A percentile compares a stretch with the other conserved stretches of the same genome.
phyloP scores from a whole-genome alignment of 2,113 vertebrate genomes.

The Phyllopteryx taeniolatus region DNA sequence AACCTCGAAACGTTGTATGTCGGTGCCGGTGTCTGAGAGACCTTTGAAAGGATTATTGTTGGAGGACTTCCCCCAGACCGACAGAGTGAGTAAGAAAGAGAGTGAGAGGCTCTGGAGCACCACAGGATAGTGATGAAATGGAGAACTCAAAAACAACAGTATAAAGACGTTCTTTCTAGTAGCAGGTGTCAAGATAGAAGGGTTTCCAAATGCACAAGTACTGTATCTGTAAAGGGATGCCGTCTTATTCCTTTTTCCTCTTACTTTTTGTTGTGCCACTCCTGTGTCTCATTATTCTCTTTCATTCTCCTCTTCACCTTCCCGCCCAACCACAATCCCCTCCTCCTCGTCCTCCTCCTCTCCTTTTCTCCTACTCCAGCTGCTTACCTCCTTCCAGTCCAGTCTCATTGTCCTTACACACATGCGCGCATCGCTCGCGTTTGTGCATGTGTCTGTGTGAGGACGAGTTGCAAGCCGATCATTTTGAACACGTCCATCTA shows the following conservation, averaged over 20 bases:
- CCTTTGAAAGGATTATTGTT: slow-evolving; percentile 46
- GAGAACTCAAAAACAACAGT: slow-evolving; percentile 11
- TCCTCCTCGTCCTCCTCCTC: slow-evolving; percentile 10
- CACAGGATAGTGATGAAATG: slow-evolving; percentile 23
- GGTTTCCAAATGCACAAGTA: slow-evolving; percentile 3
- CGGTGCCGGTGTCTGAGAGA: slow-evolving; percentile 16
- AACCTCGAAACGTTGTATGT: not conserved
- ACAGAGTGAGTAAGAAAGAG: slow-evolving; percentile 16
- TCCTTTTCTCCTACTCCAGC: slow-evolving; percentile 31
- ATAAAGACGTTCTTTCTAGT: slow-evolving; percentile 10
- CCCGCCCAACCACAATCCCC: slow-evolving; percentile 42
- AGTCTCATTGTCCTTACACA: slow-evolving; percentile 68
- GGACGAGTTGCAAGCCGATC: slow-evolving; percentile 43
- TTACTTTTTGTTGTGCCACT: slow-evolving; percentile 11
- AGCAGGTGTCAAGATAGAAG: slow-evolving; percentile 15
- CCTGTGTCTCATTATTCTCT: slow-evolving; percentile 44
- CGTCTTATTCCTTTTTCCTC: slow-evolving; percentile 24
- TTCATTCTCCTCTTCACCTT: slow-evolving; percentile 38
- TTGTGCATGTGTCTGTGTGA: slow-evolving; percentile 32
- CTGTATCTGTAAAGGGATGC: slow-evolving; percentile 16
- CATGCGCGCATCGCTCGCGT: slow-evolving; percentile 11
- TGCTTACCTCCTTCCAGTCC: slow-evolving; percentile 59
- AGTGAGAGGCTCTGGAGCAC: slow-evolving; percentile 25
- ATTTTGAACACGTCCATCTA: slow-evolving; percentile 27
- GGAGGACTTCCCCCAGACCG: slow-evolving; percentile 48